Conservation (phyloP, 2,113 vertebrate species). For the Silurus meridionalis region DNA sequence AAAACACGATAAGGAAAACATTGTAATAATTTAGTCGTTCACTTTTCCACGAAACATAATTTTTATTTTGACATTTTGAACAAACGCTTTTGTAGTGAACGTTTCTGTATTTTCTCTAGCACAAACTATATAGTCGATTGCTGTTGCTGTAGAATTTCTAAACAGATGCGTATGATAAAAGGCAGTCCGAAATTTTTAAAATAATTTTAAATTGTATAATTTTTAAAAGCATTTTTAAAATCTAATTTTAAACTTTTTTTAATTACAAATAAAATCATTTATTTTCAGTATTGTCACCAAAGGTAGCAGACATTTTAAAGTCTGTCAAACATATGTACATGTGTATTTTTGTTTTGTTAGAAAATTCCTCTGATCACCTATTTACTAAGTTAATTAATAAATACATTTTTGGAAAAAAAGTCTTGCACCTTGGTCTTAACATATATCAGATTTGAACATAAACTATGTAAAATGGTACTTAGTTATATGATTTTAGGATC, state of each 20-base stretch:
- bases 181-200: background rate
- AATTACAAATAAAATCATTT: background rate
- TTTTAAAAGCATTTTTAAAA: background rate
- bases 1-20: background rate
- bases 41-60: background rate
- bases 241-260: background rate
- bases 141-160: background rate
- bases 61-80: background rate
- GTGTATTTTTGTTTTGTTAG: background rate
- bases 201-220: too few species aligned
- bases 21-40: background rate
- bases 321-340: background rate
- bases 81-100: background rate
- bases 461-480: background rate
- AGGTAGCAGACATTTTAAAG: background rate
- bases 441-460: background rate
- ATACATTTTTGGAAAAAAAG: background rate
- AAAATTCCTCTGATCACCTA: background rate
- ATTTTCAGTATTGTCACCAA: background rate
- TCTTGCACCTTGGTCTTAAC: background rate
- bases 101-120: background rate
- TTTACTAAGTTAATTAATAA: background rate
- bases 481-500: background rate
- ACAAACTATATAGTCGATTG: background rate
- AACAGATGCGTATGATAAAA: background rate